Base-by-base conservation (phyloP, 30 jellyfish, hydroid and myxozoan genomes). In the Aurelia coerulea region DNA sequence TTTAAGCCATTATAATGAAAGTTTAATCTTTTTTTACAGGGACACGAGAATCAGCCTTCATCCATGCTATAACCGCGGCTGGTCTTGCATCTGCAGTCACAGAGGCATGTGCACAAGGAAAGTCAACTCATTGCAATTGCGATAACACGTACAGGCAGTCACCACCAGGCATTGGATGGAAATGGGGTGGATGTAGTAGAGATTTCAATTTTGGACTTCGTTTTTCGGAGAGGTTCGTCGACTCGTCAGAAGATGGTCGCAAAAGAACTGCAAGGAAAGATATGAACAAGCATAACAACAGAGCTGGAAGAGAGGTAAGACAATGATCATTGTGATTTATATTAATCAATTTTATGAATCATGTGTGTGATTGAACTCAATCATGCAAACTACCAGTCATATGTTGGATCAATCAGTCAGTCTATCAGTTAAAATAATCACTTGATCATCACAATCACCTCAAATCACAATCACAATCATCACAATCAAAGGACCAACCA, bases 181-280 rank as follows among this genome's bases (percentile, higher is more conserved):
- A 80, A 52, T 95, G 99, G 99, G 99, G 99, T 11, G 99, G 99
- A 6, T 95, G 99, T 82, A 95, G 96, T 78, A 72, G 99, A 29
- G 98, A 95, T 39, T 52, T 89, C 66, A 46, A 65, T 3, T 95
- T 89, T 59, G 99, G 99, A 64, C 81, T 88, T 3, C 58, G 88
- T 75, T 95, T 89, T 74, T 89, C 99, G 3, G 96, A 89, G 76
- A 59, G 89, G 23, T 95, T 95, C 70, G 96, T 95, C 19, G 99
- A 95, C 64, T 89, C 90, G 34, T 90, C 88, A 13, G 91, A 84
- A 54, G 88, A 62, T 19, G 95, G 92, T 31, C 85, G 74, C 39
- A 83, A 83, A 52, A 39, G 85, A 73, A 39, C 90, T 12, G 92
- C 99, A n/a, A 80, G 97, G 23, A 79, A 56, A 71, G 96, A 84